These are phyloP conservation scores for Montipora capricornis DNA, from an alignment of 64 coral and sea anemone genomes.

Conservation along the genomic window DNA sequence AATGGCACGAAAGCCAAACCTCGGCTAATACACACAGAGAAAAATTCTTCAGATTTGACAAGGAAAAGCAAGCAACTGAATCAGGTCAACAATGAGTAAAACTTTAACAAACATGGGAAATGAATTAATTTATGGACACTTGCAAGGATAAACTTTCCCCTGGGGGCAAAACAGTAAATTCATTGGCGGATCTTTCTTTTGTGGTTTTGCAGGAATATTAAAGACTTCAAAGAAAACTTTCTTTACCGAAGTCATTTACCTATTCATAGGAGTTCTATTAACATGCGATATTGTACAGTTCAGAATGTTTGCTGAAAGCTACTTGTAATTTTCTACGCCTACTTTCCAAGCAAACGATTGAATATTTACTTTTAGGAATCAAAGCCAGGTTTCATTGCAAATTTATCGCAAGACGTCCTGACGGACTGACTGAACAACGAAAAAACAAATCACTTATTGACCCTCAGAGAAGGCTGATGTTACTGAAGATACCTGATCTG, in stretches of 20 bases:
- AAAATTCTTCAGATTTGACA: constrained; percentile 12
- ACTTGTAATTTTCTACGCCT: constrained; percentile 31
- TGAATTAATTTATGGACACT: background rate
- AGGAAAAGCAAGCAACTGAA: constrained; percentile 25
- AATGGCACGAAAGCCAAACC: constrained; percentile 20
- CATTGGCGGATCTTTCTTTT: background rate
- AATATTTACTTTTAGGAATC: background rate
- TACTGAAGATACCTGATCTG: background rate
- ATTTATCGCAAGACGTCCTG: background rate
- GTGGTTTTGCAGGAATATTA: constrained; percentile 5
- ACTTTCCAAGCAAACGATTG: constrained; percentile 16
- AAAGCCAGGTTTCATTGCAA: background rate
- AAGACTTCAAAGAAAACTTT: background rate
- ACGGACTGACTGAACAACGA: background rate
- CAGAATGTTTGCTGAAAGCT: background rate
- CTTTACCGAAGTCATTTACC: background rate
- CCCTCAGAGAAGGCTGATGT: background rate
- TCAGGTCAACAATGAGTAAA: background rate
- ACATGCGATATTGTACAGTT: background rate
- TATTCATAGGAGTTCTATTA: background rate
- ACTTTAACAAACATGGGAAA: constrained; percentile 40
- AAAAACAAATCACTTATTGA: background rate
- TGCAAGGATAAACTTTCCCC: background rate
- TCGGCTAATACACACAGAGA: background rate
- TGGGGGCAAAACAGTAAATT: background rate